Evolutionary conservation across 2,113 vertebrate genomes (phyloP).

Genomic region (Hippoglossus stenolepis): DNA sequence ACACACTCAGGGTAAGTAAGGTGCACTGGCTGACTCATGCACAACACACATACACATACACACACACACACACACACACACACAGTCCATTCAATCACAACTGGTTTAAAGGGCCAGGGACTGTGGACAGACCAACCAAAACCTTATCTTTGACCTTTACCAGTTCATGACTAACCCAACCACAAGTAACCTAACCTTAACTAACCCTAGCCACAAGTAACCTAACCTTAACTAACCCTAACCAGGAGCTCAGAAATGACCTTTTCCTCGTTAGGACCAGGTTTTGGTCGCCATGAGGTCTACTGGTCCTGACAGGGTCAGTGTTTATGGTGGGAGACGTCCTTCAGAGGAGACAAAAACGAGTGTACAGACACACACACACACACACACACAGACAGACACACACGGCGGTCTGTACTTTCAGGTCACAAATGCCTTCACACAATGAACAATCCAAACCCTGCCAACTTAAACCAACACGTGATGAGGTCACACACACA

Average conservation of each 20-base stretch:
- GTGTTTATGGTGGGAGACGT: too few species aligned
- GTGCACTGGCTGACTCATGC: constrained; percentile 67
- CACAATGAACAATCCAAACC: constrained; percentile 42
- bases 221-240: too few species aligned
- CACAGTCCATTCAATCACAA: constrained; percentile 71
- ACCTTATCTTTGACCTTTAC: too few species aligned
- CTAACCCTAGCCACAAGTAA: too few species aligned
- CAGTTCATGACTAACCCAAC: too few species aligned
- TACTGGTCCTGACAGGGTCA: too few species aligned
- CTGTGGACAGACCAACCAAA: too few species aligned
- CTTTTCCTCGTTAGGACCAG: too few species aligned
- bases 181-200: too few species aligned
- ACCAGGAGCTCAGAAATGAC: too few species aligned
- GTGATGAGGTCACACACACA: constrained; percentile 17
- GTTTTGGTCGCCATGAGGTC: too few species aligned
- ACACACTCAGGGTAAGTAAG: constrained; percentile 26
- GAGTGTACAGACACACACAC: constrained; percentile 4
- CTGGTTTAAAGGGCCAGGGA: constrained; percentile 73
- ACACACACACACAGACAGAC: constrained; percentile 36
- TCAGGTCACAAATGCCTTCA: constrained; percentile 32
- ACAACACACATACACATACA: constrained; percentile 55
- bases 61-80: constrained; percentile 53
- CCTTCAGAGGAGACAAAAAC: too few species aligned
- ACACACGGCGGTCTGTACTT: not conserved
- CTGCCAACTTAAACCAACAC: constrained; percentile 44